Conservation (phyloP, 2,113 vertebrate genomes). For the Notarius lentiginosus region DNA sequence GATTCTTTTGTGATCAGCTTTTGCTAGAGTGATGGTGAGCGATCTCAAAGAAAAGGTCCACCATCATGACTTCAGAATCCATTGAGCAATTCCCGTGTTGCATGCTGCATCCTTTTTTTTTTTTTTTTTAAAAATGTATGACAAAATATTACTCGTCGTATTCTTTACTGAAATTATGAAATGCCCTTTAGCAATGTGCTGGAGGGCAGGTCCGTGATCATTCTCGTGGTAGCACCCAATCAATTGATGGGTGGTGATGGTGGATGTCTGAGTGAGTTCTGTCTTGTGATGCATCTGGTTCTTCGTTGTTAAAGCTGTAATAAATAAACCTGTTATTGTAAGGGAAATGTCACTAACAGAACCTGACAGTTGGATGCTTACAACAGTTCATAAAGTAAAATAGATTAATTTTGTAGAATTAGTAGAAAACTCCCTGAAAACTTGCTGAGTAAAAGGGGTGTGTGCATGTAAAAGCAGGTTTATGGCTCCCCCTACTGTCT, state of each 20-base stretch:
- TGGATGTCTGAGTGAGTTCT: background rate
- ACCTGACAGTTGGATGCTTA: background rate
- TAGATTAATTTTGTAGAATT: background rate
- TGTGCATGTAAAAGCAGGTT: background rate
- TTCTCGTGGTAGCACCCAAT: background rate
- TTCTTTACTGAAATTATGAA: slow-evolving; percentile 36
- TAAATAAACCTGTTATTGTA: background rate
- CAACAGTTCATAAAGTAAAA: background rate
- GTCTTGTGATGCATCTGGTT: background rate
- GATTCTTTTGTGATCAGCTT: background rate
- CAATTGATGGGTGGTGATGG: background rate
- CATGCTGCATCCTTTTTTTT: slow-evolving; percentile 26
- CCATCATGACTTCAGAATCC: background rate
- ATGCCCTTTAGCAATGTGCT: slow-evolving; percentile 14
- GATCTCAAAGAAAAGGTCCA: background rate
- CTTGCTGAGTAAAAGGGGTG: too few relatives aligned
- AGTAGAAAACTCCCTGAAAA: background rate
- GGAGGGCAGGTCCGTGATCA: background rate
- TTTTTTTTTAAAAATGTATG: background rate
- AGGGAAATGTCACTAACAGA: too few relatives aligned
- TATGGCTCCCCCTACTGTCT: slow-evolving; percentile 1
- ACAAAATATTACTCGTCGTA: slow-evolving; percentile 27
- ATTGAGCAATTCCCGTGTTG: slow-evolving; percentile 9
- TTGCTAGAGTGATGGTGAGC: background rate
- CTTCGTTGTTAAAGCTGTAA: background rate